These are phyloP conservation scores for Tipula vernalis DNA, from an alignment of 2,888 invertebrate genomes.

Conservation along the genomic window DNA sequence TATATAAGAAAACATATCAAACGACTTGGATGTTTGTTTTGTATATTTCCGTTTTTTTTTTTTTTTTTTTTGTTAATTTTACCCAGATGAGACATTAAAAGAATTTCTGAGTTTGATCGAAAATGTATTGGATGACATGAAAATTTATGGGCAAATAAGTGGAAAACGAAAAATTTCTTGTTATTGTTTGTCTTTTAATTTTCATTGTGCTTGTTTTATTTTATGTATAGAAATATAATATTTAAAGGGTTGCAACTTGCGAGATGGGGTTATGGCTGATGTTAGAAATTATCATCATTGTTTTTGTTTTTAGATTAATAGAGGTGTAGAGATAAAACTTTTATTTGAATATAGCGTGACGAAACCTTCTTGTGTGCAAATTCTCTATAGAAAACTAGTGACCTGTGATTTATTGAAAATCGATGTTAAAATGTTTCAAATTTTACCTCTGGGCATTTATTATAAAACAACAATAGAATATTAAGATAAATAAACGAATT, in stretches of 20 bases:
- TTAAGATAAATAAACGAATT: too few species aligned
- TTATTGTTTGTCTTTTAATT: background rate
- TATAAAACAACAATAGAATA: too few species aligned
- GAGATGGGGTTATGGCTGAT: background rate
- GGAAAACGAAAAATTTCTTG: background rate
- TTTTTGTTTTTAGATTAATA: background rate
- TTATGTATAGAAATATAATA: background rate
- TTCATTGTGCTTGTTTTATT: background rate
- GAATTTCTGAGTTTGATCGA: background rate
- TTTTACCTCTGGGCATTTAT: too few species aligned
- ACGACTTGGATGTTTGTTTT: background rate
- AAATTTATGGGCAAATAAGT: background rate
- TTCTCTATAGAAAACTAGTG: background rate
- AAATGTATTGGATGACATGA: background rate
- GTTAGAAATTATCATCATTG: background rate
- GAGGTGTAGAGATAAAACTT: background rate
- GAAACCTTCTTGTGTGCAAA: background rate
- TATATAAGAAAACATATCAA: background rate
- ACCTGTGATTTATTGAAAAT: background rate
- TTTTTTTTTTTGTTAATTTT: background rate
- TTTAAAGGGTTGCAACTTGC: too few species aligned
- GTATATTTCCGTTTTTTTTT: background rate
- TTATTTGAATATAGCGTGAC: background rate
- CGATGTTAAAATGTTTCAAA: too few species aligned
- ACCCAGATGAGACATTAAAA: slow-evolving; percentile 7